phyloP scores from a whole-genome alignment of 2,113 vertebrate genomes.

The Lethenteron camtschaticum region DNA sequence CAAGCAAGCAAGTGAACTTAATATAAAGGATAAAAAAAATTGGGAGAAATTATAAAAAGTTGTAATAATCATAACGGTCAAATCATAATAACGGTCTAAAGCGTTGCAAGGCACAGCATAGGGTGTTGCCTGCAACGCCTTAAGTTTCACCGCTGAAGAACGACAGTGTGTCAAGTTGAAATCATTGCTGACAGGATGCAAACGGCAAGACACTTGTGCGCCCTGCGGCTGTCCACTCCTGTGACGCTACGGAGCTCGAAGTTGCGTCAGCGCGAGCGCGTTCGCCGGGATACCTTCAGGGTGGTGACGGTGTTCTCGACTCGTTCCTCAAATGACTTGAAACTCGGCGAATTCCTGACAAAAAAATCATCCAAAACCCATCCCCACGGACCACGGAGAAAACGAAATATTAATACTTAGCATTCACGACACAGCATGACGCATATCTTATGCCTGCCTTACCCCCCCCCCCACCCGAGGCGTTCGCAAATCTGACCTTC shows the following conservation, averaged over 20 bases:
- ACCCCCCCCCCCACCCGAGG: not conserved
- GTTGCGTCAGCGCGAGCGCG: not conserved
- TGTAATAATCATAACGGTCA: not conserved
- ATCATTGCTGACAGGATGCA: not conserved
- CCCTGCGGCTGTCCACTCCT: not conserved
- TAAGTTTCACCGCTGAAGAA: not conserved
- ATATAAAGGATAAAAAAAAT: too few species aligned
- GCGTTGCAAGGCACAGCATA: not conserved
- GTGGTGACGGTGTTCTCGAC: conserved; percentile 36
- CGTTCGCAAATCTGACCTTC: not conserved
- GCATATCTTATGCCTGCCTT: too few species aligned
- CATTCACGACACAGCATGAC: not conserved
- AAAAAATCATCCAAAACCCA: not conserved
- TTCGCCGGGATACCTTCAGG: not conserved
- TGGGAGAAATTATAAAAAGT: too few species aligned
- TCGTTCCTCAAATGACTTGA: conserved; percentile 88
- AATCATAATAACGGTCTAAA: not conserved
- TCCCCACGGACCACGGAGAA: not conserved
- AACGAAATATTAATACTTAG: not conserved
- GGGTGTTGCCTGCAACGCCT: not conserved
- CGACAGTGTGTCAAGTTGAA: not conserved
- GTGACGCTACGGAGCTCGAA: not conserved
- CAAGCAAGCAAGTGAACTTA: too few species aligned
- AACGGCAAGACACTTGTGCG: not conserved
- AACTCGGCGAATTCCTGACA: conserved; percentile 67